Conservation (phyloP, 2,113 vertebrate genomes). For the Bucco capensis region DNA sequence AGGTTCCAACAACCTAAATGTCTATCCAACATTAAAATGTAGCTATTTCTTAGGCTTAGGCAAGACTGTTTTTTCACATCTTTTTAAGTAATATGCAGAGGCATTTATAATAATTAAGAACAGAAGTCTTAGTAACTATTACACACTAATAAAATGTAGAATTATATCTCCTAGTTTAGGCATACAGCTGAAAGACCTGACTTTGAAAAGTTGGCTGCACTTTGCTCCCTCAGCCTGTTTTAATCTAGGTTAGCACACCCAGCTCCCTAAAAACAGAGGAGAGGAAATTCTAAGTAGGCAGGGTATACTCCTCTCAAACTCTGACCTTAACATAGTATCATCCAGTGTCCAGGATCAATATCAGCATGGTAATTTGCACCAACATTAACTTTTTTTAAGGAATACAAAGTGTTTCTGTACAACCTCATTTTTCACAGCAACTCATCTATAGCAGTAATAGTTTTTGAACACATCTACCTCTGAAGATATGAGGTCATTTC, state of each 20-base stretch:
- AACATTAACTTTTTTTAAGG: not conserved
- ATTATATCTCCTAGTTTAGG: not conserved
- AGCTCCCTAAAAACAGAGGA: not conserved
- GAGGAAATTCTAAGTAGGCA: not conserved
- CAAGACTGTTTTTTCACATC: not conserved
- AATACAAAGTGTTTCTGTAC: not conserved
- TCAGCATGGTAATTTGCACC: too few species aligned
- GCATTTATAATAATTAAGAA: not conserved
- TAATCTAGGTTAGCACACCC: not conserved
- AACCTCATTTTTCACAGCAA: not conserved
- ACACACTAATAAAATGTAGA: not conserved
- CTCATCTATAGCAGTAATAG: not conserved
- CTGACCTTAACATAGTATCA: not conserved
- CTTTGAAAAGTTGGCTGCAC: not conserved
- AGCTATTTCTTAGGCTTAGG: not conserved
- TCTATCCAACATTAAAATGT: not conserved
- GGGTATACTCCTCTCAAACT: not conserved
- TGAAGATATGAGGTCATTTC: not conserved
- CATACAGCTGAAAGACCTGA: not conserved
- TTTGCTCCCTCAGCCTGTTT: not conserved
- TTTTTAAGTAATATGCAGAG: not conserved
- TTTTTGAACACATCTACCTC: not conserved
- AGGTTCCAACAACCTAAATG: not conserved
- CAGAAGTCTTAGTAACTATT: not conserved
- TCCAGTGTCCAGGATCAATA: not conserved